Conservation (phyloP, 2,888 invertebrate genomes). For the Julus scanicus region DNA sequence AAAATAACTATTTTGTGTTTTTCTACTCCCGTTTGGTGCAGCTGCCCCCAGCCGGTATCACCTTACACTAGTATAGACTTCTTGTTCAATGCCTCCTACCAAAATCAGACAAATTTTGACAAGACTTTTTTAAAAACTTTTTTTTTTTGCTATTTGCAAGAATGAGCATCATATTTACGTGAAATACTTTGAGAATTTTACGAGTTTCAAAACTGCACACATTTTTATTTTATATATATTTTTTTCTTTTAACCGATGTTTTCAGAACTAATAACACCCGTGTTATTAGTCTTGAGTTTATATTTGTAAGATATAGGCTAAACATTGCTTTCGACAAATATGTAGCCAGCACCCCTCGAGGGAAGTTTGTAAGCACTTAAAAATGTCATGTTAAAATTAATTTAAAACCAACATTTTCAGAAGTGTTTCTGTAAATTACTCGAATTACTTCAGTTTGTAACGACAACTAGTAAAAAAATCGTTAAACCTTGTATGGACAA, state of each 20-base stretch:
- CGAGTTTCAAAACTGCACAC: background rate
- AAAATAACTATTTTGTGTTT: constrained; percentile 41
- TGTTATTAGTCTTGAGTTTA: background rate
- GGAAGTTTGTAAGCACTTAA: background rate
- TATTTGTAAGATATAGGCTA: background rate
- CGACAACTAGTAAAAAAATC: too few relatives aligned
- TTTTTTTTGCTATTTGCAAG: background rate
- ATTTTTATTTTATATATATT: background rate
- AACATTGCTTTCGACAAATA: background rate
- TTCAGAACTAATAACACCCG: background rate
- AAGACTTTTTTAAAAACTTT: too few relatives aligned
- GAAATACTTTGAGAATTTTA: background rate
- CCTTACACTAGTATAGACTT: constrained; percentile 36
- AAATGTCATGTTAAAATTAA: constrained; percentile 17
- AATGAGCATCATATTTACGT: background rate
- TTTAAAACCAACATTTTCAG: constrained; percentile 29
- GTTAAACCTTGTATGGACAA: too few relatives aligned
- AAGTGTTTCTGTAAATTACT: constrained; percentile 27
- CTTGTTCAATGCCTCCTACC: constrained; percentile 42
- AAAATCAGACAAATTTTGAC: constrained; percentile 50
- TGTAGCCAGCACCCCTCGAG: background rate
- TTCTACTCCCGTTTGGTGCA: constrained; percentile 47
- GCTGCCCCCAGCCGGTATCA: constrained; percentile 50
- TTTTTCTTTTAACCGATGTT: too few relatives aligned
- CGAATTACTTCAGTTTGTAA: background rate